A percentile compares a stretch with the other conserved stretches of the same genome.
phyloP scores from a whole-genome alignment of 2,888 invertebrate genomes.

The Pasiphila rectangulata region DNA sequence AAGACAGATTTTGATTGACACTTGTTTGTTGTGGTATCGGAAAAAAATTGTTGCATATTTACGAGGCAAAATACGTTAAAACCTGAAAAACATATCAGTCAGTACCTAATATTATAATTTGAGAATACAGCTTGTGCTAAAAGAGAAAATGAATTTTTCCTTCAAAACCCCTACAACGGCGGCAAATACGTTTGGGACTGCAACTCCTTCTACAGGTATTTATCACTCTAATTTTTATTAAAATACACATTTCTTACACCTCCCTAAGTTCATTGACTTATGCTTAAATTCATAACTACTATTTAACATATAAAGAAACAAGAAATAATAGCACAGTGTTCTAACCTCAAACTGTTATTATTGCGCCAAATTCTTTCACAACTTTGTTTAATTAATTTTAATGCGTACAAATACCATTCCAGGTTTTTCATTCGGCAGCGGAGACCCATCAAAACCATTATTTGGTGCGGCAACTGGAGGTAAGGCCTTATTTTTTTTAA shows the following conservation, averaged over 20 bases:
- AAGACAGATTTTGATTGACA: too few relatives aligned
- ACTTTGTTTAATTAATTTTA: neutral
- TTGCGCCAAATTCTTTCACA: neutral
- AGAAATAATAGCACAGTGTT: too few relatives aligned
- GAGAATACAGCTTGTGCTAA: neutral
- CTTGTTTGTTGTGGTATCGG: too few relatives aligned
- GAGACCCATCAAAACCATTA: constrained; percentile 63
- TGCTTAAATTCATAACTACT: too few relatives aligned
- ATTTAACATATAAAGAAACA: too few relatives aligned
- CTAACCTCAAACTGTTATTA: neutral
- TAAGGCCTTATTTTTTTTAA: constrained; percentile 4
- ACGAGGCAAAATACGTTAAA: too few relatives aligned
- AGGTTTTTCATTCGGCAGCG: constrained; percentile 65
- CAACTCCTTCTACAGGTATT: constrained; percentile 58
- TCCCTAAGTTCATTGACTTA: too few relatives aligned
- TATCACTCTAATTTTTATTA: neutral
- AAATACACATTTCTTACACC: neutral
- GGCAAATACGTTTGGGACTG: constrained; percentile 57
- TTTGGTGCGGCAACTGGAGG: constrained; percentile 39
- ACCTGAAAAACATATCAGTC: too few relatives aligned
- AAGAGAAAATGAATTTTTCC: constrained; percentile 54
- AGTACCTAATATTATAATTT: neutral
- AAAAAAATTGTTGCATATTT: too few relatives aligned
- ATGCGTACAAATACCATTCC: constrained; percentile 23
- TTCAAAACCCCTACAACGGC: constrained; percentile 61